Conservation (phyloP, 2,113 vertebrate genomes). For the Scalopus aquaticus region DNA sequence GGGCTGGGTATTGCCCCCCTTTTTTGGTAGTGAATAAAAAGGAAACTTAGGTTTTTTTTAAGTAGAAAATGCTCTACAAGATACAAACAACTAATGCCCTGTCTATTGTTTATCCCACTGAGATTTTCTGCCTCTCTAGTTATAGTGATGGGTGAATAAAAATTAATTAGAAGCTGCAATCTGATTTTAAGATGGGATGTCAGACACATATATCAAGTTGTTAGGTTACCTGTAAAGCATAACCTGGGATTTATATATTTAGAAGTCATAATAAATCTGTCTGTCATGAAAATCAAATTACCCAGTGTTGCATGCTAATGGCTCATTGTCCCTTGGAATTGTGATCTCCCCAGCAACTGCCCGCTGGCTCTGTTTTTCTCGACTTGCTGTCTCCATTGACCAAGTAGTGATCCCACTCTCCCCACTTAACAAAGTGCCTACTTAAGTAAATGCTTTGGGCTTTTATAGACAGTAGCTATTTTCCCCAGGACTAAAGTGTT, state of each 20-base stretch:
- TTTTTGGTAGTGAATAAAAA: not conserved
- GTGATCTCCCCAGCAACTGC: slow-evolving; percentile 15
- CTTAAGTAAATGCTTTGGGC: slow-evolving; percentile 8
- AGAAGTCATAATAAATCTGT: slow-evolving; percentile 81
- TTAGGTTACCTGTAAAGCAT: slow-evolving; percentile 80
- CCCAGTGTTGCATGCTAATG: slow-evolving; percentile 65
- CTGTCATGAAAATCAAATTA: slow-evolving; percentile 78
- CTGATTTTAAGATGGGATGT: slow-evolving; percentile 77
- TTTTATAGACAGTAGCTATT: not conserved
- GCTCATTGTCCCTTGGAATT: not conserved
- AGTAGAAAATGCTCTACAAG: slow-evolving; percentile 24
- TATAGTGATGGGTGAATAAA: slow-evolving; percentile 75
- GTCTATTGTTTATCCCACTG: slow-evolving; percentile 72
- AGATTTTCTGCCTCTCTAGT: slow-evolving; percentile 71
- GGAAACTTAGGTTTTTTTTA: slow-evolving; percentile 6
- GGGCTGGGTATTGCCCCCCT: not conserved
- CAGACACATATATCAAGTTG: slow-evolving; percentile 79
- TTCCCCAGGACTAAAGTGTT: not conserved
- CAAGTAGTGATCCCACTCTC: not conserved
- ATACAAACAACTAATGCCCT: not conserved
- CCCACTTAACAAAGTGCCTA: not conserved
- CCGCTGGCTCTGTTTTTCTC: not conserved
- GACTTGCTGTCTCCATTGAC: slow-evolving; percentile 11
- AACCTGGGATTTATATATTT: slow-evolving; percentile 81
- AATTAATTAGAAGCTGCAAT: slow-evolving; percentile 81